Conservation (phyloP, 2,113 vertebrate species). For the Maccullochella peelii region DNA sequence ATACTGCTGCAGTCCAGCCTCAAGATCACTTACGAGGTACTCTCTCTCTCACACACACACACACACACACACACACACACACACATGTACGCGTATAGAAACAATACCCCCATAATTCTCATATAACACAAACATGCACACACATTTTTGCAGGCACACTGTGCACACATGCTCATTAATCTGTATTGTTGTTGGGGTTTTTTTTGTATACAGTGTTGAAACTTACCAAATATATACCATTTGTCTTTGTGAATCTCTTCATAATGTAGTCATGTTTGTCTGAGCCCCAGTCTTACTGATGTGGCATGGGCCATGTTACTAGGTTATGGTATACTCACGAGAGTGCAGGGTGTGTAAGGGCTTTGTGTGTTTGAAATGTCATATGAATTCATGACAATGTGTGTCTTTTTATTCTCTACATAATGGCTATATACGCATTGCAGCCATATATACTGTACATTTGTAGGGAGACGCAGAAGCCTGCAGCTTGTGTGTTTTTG, state of each 20-base stretch:
- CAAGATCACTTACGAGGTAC: slow-evolving; percentile 98
- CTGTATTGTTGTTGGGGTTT: too few relatives aligned
- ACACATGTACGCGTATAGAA: background rate
- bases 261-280: background rate
- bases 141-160: background rate
- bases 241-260: background rate
- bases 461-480: slow-evolving; percentile 21
- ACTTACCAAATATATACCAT: background rate
- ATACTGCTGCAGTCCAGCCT: slow-evolving; percentile 96
- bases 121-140: slow-evolving; percentile 6
- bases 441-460: slow-evolving; percentile 14
- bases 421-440: background rate
- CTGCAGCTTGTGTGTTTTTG: slow-evolving; percentile 57
- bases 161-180: background rate
- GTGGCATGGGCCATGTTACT: background rate
- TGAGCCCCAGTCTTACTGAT: background rate
- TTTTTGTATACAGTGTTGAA: background rate
- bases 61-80: background rate
- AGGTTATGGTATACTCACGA: background rate
- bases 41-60: background rate
- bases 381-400: background rate
- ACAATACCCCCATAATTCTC: background rate
- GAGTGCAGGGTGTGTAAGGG: background rate
- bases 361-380: slow-evolving; percentile 3
- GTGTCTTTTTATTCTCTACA: slow-evolving; percentile 18